Evolutionary conservation across 2,797 vertebrate species (phyloP).

Genomic region (Buphagus erythrorhynchus): DNA sequence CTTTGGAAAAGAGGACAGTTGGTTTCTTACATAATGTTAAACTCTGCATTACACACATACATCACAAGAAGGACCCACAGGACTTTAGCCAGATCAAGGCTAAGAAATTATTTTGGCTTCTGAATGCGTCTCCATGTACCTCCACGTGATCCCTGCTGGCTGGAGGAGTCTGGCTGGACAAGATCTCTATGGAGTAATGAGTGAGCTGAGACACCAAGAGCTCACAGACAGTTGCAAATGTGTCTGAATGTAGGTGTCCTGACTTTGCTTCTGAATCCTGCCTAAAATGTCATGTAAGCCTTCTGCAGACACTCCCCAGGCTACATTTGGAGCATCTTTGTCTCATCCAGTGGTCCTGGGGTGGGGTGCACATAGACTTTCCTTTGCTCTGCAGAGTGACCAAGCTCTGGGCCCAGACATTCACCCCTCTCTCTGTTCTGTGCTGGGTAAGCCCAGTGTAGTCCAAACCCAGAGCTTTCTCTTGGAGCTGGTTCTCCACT

Average conservation of each 20-base stretch:
- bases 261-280: not conserved
- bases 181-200: not conserved
- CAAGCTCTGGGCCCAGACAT: not conserved
- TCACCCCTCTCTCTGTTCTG: not conserved
- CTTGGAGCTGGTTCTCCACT: not conserved
- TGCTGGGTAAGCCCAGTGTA: not conserved
- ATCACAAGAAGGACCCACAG: not conserved
- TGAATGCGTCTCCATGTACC: not conserved
- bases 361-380: rapidly evolving
- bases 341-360: not conserved
- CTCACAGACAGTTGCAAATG: not conserved
- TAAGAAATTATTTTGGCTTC: not conserved
- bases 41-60: not conserved
- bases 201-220: not conserved
- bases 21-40: not conserved
- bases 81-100: not conserved
- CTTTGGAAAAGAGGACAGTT: not conserved
- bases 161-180: not conserved
- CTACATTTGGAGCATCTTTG: not conserved
- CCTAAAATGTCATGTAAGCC: not conserved
- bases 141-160: not conserved
- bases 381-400: not conserved
- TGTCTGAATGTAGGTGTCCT: not conserved
- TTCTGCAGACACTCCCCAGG: not conserved
- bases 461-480: not conserved